A percentile compares a stretch with the other conserved stretches of the same genome.
phyloP scores from a whole-genome alignment of 2,797 vertebrate species.

The Leptoclinus maculatus region DNA sequence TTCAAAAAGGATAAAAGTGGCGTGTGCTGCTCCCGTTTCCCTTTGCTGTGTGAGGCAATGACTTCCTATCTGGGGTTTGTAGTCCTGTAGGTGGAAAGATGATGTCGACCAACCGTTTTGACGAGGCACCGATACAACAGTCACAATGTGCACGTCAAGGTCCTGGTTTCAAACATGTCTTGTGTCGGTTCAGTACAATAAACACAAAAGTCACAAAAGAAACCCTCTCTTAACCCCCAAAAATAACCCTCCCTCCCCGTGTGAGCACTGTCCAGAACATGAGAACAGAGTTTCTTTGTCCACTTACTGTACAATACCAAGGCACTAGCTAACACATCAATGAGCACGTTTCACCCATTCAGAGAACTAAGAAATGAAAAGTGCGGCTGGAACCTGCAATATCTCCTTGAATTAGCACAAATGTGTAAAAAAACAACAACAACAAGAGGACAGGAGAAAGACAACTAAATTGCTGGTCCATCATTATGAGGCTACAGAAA shows the following conservation, averaged over 20 bases:
- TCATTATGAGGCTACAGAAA: conserved; percentile 44
- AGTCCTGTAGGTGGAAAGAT: conserved; percentile 38
- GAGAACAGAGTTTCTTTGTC: conserved; percentile 52
- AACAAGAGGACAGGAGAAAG: conserved; percentile 37
- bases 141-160: conserved; percentile 45
- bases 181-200: conserved; percentile 47
- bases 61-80: conserved; percentile 56
- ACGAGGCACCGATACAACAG: conserved; percentile 20
- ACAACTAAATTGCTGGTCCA: conserved; percentile 46
- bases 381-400: conserved; percentile 71
- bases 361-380: conserved; percentile 70
- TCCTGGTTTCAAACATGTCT: conserved; percentile 54
- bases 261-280: conserved; percentile 27
- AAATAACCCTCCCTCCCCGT: conserved; percentile 8
- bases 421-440: conserved; percentile 15
- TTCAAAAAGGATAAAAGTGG: conserved; percentile 69
- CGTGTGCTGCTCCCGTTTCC: conserved; percentile 77
- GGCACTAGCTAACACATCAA: conserved; percentile 75
- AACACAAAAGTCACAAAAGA: conserved; percentile 31
- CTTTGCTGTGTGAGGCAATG: conserved; percentile 55
- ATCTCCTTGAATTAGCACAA: conserved; percentile 70
- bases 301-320: conserved; percentile 70
- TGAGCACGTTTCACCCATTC: conserved; percentile 56
- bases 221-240: conserved; percentile 17
- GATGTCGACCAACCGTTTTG: conserved; percentile 2